These are phyloP conservation scores for Drosophila phalerata DNA, from an alignment of 2,888 invertebrate species.

Conservation along the genomic window DNA sequence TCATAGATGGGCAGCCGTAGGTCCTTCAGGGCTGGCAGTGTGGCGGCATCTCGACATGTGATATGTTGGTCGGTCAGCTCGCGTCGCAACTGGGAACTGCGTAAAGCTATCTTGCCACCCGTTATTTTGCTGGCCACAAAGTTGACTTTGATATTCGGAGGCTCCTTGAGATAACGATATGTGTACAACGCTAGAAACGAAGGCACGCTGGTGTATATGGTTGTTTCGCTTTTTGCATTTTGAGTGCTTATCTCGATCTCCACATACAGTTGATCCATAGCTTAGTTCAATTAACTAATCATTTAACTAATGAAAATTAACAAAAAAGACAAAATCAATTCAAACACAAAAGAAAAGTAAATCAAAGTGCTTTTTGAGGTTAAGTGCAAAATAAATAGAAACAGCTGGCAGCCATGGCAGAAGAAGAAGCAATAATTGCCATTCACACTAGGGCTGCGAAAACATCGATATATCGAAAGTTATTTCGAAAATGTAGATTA, in stretches of 20 bases:
- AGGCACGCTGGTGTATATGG: slow-evolving; percentile 87
- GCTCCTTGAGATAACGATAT: slow-evolving; percentile 87
- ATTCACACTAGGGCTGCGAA: slow-evolving; percentile 14
- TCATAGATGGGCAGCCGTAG: slow-evolving; percentile 88
- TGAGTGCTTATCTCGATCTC: slow-evolving; percentile 82
- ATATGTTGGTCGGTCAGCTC: slow-evolving; percentile 82
- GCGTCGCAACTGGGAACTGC: slow-evolving; percentile 71
- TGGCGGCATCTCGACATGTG: slow-evolving; percentile 77
- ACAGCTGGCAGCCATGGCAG: slow-evolving; percentile 49
- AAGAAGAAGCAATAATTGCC: slow-evolving; percentile 19
- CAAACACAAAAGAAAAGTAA: slow-evolving; percentile 50
- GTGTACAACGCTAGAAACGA: slow-evolving; percentile 88
- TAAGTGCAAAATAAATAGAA: slow-evolving; percentile 58
- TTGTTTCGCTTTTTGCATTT: slow-evolving; percentile 69
- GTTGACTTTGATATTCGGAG: slow-evolving; percentile 86
- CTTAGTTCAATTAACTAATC: slow-evolving; percentile 55
- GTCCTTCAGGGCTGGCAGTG: slow-evolving; percentile 78
- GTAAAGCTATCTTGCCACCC: slow-evolving; percentile 70
- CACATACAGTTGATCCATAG: slow-evolving; percentile 84
- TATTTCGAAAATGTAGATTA: neutral
- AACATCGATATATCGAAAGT: neutral
- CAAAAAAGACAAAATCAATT: slow-evolving; percentile 32
- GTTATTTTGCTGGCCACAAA: slow-evolving; percentile 72
- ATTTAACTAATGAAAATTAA: slow-evolving; percentile 55
- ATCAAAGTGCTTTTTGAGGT: slow-evolving; percentile 48